Evolutionary conservation across 2,888 invertebrate genomes (phyloP).

Genomic region (Callosobruchus maculatus): DNA sequence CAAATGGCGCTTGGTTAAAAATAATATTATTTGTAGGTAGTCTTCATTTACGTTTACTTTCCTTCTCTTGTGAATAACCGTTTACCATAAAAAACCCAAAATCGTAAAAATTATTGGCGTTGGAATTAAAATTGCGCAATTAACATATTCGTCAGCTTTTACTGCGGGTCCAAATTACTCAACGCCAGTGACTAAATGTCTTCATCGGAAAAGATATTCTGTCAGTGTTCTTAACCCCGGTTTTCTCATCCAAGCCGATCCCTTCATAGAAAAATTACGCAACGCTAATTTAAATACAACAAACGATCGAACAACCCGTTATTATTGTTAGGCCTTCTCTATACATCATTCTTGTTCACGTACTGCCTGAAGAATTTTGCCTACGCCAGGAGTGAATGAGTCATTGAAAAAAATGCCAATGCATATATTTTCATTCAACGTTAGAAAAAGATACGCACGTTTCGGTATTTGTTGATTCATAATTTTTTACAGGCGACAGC

Average conservation of each 20-base stretch:
- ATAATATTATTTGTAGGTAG: too few relatives aligned
- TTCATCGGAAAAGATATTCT: neutral
- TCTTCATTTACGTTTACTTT: too few relatives aligned
- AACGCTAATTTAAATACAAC: neutral
- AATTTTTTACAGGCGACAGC: neutral
- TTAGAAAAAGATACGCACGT: neutral
- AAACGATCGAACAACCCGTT: neutral
- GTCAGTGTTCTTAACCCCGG: neutral
- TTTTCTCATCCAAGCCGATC: neutral
- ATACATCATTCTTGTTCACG: neutral
- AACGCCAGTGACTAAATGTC: neutral
- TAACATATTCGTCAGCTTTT: too few relatives aligned
- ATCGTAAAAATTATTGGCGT: too few relatives aligned
- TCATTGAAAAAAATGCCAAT: neutral
- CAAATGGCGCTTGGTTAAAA: too few relatives aligned
- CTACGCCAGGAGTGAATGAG: neutral
- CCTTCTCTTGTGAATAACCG: too few relatives aligned
- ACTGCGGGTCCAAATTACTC: too few relatives aligned
- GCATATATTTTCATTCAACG: neutral
- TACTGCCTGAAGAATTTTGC: neutral
- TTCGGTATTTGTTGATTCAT: neutral
- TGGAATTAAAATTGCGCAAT: too few relatives aligned
- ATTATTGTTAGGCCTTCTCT: neutral
- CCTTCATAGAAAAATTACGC: neutral
- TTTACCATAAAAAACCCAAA: too few relatives aligned